Conservation (phyloP, 2,113 vertebrate species). For the Dicaeum eximium region DNA sequence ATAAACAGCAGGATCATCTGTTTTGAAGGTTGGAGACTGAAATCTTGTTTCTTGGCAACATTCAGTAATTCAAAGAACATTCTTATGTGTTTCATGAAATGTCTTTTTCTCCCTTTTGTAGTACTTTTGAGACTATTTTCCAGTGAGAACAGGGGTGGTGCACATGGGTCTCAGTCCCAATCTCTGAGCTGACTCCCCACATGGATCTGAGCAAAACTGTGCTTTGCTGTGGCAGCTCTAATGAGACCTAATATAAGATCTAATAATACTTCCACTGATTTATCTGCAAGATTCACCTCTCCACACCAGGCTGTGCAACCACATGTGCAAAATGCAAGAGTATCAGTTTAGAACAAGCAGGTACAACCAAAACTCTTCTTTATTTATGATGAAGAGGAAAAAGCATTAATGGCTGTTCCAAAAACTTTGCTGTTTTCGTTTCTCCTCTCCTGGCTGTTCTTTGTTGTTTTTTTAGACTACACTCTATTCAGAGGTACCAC, state of each 20-base stretch:
- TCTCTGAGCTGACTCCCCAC: not conserved
- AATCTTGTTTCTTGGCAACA: not conserved
- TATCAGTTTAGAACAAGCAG: not conserved
- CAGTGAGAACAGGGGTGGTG: not conserved
- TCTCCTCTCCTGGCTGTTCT: not conserved
- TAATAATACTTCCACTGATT: not conserved
- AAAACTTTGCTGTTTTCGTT: not conserved
- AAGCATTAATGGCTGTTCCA: not conserved
- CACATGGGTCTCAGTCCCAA: rapidly evolving
- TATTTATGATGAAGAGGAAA: not conserved
- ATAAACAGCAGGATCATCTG: not conserved
- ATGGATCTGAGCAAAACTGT: not conserved
- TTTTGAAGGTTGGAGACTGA: not conserved
- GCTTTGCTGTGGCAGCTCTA: not conserved
- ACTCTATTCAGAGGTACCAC: rapidly evolving
- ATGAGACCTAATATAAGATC: not conserved
- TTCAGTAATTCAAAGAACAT: not conserved
- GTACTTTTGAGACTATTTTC: not conserved
- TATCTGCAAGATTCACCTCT: not conserved
- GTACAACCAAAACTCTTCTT: not conserved
- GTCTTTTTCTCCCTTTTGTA: not conserved
- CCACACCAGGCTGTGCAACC: not conserved
- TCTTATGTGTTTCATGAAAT: not conserved
- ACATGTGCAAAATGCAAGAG: not conserved
- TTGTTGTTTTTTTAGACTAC: not conserved